phyloP scores from a whole-genome alignment of 2,797 vertebrate genomes.

The Mormyrus hasselquistii region DNA sequence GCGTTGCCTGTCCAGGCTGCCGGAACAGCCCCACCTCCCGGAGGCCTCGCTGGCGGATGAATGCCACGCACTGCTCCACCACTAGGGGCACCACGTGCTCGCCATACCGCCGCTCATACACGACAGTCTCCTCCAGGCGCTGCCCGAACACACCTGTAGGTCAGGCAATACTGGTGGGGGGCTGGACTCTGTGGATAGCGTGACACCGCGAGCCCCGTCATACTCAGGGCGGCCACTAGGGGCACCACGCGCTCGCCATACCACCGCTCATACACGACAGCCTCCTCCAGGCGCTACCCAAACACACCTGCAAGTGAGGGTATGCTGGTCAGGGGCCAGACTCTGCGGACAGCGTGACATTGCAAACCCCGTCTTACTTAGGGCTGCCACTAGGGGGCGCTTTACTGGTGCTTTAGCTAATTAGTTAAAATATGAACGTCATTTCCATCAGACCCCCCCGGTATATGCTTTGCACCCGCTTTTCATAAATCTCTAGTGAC shows the following conservation, averaged over 20 bases:
- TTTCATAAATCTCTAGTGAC: background rate
- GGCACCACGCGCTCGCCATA: constrained; percentile 64
- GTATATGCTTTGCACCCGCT: background rate
- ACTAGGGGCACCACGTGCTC: constrained; percentile 62
- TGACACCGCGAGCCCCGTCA: background rate
- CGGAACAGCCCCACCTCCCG: constrained; percentile 67
- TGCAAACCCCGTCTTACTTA: background rate
- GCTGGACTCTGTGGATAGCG: background rate
- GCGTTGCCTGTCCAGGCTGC: constrained; percentile 60
- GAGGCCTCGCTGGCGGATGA: constrained; percentile 60
- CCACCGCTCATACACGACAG: constrained; percentile 62
- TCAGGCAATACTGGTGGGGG: background rate
- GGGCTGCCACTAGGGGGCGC: background rate
- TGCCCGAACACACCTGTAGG: constrained; percentile 68
- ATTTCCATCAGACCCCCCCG: background rate
- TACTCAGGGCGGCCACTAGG: constrained; percentile 46
- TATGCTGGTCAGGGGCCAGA: background rate
- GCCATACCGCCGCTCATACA: constrained; percentile 66
- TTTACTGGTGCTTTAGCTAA: background rate
- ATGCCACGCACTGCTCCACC: constrained; percentile 68
- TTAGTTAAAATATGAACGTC: background rate
- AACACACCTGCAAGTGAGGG: constrained; percentile 59
- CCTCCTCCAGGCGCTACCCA: constrained; percentile 69
- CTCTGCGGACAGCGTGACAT: background rate
- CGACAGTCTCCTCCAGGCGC: constrained; percentile 66